Evolutionary conservation across 2,113 vertebrate species (phyloP).

Genomic region (Todiramphus saurophagus): DNA sequence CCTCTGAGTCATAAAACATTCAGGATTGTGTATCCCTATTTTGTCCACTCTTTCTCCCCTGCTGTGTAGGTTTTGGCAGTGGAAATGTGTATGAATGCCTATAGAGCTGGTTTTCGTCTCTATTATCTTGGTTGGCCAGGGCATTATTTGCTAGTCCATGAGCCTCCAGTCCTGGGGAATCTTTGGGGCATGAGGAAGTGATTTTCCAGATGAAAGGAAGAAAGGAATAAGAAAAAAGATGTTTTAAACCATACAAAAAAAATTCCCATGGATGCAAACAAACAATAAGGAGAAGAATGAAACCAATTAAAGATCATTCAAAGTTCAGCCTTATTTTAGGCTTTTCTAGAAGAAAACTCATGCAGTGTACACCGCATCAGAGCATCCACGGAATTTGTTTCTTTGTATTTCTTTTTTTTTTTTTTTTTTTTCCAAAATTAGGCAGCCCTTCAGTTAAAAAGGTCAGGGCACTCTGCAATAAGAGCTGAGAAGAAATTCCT

Average conservation of each 20-base stretch:
- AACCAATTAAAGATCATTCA: background rate
- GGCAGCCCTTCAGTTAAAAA: background rate
- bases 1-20: background rate
- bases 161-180: background rate
- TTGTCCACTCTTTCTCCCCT: background rate
- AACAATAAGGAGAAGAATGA: background rate
- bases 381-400: background rate
- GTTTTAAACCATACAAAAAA: background rate
- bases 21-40: background rate
- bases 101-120: background rate
- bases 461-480: background rate
- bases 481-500: background rate
- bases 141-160: background rate
- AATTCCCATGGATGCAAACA: background rate
- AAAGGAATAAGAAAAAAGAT: background rate
- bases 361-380: background rate
- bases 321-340: background rate
- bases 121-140: background rate
- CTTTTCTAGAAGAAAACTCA: background rate
- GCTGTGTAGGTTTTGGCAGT: background rate
- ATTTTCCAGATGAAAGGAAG: slow-evolving; percentile 24
- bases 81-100: background rate
- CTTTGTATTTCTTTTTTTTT: background rate
- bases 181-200: background rate
- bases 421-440: background rate